Conservation (phyloP, 1,140 invertebrate genomes). For the Dryas iulia region DNA sequence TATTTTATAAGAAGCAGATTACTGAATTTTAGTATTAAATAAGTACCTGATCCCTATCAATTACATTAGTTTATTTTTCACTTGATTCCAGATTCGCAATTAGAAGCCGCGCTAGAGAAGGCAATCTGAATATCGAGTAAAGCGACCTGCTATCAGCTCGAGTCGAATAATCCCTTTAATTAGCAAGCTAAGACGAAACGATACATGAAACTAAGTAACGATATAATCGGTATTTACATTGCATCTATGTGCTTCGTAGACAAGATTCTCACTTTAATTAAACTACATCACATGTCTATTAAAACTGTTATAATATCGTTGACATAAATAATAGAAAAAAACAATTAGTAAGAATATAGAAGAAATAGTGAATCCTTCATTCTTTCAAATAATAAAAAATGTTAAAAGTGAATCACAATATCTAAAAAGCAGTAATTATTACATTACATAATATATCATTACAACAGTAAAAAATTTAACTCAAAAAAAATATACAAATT, state of each 20-base stretch:
- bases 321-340: too few species aligned
- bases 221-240: slow-evolving; percentile 3
- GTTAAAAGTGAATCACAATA: too few species aligned
- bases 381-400: too few species aligned
- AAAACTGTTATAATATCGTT: too few species aligned
- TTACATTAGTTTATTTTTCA: slow-evolving; percentile 19
- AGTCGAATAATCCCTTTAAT: slow-evolving; percentile 60
- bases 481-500: background rate
- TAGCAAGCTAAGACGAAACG: slow-evolving; percentile 49
- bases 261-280: background rate
- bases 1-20: too few species aligned
- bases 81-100: slow-evolving; percentile 16
- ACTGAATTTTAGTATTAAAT: too few species aligned
- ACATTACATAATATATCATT: background rate
- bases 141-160: slow-evolving; percentile 44
- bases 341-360: too few species aligned
- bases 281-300: too few species aligned
- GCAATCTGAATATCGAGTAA: slow-evolving; percentile 35
- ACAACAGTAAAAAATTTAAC: background rate
- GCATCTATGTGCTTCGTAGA: background rate
- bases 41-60: background rate
- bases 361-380: too few species aligned
- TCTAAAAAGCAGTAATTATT: too few species aligned
- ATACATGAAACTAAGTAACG: slow-evolving; percentile 26
- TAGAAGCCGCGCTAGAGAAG: slow-evolving; percentile 27